Conservation (phyloP, 2,888 invertebrate genomes). For the Erpobdella octoculata region DNA sequence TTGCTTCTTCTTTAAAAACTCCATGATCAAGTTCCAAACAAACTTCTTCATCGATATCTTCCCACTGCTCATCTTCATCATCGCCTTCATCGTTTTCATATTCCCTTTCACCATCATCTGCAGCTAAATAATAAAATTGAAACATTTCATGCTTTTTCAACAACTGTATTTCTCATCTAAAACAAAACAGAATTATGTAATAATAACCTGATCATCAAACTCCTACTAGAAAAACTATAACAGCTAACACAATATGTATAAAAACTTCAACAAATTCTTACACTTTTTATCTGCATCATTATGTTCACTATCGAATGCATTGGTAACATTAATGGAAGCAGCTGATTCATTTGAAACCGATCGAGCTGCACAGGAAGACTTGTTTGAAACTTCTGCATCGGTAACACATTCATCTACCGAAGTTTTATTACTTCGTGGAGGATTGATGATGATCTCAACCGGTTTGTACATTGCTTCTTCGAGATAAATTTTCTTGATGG, state of each 20-base stretch:
- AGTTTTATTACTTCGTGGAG: background rate
- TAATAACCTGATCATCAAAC: too few relatives aligned
- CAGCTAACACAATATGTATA: too few relatives aligned
- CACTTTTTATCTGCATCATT: background rate
- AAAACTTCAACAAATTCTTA: background rate
- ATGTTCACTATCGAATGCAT: too few relatives aligned
- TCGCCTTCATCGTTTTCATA: background rate
- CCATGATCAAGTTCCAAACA: slow-evolving; percentile 21
- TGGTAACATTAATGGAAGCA: too few relatives aligned
- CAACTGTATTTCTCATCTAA: too few relatives aligned
- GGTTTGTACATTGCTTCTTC: slow-evolving; percentile 1
- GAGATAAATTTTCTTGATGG: background rate
- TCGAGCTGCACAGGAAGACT: too few relatives aligned
- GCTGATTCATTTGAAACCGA: too few relatives aligned
- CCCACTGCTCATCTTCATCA: slow-evolving; percentile 25
- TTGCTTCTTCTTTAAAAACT: background rate
- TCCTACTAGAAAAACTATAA: too few relatives aligned
- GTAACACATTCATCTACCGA: background rate
- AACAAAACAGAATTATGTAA: too few relatives aligned
- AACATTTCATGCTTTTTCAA: too few relatives aligned
- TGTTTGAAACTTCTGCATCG: background rate
- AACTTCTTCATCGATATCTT: slow-evolving; percentile 17
- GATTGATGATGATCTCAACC: background rate
- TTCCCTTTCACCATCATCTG: background rate
- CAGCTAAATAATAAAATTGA: background rate